Evolutionary conservation across 1,140 invertebrate species (phyloP), one percentile per base, ranked within the genome.

Genomic region (Hyposmocoma kahamanoa): DNA sequence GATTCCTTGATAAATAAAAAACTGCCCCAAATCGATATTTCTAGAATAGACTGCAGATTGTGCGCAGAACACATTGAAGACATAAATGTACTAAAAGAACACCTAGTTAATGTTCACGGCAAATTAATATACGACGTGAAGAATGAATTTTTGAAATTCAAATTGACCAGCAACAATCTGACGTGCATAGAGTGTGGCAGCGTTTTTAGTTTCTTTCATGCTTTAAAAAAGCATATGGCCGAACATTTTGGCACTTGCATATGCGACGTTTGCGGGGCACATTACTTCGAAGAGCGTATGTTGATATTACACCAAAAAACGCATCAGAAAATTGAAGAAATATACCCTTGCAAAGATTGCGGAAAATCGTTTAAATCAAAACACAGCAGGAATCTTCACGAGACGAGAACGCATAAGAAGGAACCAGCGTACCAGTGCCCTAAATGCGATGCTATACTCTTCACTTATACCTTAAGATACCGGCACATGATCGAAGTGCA

Each of bases 231-330:
- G 22, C 80, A 84, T 19, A 84, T 80, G 77, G 77, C 77, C 0
- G 74, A 76, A 26, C 80, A 84, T 48, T 84, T 84, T 4, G 80
- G 80, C 1, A 74, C 67, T 0, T 76, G 71, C 11, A 73, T 81
- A 2, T 84, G 80, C 15, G 77, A 84, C 51, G 39, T 73, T 0
- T 84, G 80, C 43, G 80, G 80, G 0, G 77, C 80, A 0, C 77
- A 81, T 61, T 83, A 83, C 43, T 83, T 83, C 32, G 71, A 80
- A 39, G 76, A 83, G 13, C 34, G 79, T 3, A 83, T 83, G 79
- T 47, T 83, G 1, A 9, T 69, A 0, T 20, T 80, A 1, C 79
- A 83, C 39, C 72, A 77, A 44, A 77, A 71, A 21, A 69, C 71
- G 0, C 80, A 84, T 45, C 59, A 72, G 20, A 54, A 49, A 4